Evolutionary conservation across 2,797 vertebrate genomes (phyloP).

Genomic region (Antrozous pallidus): DNA sequence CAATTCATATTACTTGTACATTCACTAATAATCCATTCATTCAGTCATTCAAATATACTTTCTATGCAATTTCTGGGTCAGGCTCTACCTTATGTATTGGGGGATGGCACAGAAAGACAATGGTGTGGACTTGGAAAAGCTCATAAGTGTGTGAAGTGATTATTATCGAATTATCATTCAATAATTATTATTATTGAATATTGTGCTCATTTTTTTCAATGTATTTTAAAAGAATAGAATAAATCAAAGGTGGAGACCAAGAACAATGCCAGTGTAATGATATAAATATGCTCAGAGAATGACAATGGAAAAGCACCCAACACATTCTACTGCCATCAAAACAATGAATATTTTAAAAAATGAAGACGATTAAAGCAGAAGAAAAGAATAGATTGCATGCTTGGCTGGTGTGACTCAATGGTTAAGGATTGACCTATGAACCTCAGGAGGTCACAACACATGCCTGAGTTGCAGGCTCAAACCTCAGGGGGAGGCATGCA

Average conservation of each 20-base stretch:
- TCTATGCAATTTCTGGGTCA: background rate
- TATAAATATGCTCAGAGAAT: background rate
- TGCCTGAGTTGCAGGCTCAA: no score
- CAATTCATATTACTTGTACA: background rate
- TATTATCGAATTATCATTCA: no score
- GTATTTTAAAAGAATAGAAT: no score
- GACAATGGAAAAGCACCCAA: background rate
- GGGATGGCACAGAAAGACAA: no score
- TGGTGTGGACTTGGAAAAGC: background rate
- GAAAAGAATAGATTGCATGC: background rate
- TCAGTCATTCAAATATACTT: background rate
- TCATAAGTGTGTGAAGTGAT: background rate
- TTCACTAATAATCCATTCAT: background rate
- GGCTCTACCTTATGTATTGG: background rate
- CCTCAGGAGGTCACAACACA: no score
- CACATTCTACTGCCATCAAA: background rate
- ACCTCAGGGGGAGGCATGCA: no score
- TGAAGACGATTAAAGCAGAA: background rate
- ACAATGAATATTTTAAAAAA: background rate
- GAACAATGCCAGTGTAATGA: no score
- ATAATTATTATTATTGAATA: no score
- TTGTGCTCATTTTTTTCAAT: no score
- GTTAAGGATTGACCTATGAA: no score
- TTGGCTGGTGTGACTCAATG: no score
- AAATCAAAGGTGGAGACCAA: no score